Conservation (phyloP, 1,140 invertebrate species). For the Anagrus nilaparvatae region DNA sequence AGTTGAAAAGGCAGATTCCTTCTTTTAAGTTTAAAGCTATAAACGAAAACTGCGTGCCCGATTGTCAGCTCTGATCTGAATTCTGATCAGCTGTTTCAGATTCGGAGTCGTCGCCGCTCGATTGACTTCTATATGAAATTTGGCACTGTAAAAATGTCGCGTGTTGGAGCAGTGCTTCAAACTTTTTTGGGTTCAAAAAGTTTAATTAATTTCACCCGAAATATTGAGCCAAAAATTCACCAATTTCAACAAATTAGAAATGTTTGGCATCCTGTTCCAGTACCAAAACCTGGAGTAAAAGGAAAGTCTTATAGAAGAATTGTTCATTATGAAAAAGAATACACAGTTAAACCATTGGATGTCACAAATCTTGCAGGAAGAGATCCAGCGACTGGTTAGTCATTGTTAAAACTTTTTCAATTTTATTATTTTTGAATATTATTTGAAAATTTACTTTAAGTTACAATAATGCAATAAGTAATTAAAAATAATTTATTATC, state of each 20-base stretch:
- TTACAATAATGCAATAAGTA: background rate
- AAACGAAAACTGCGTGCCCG: no score
- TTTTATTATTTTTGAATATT: background rate
- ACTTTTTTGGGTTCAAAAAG: slow-evolving; percentile 17
- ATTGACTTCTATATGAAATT: no score
- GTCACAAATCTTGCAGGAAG: slow-evolving; percentile 80
- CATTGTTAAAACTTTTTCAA: slow-evolving; percentile 3
- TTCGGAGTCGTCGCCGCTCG: no score
- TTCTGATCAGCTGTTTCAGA: no score
- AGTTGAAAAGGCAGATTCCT: no score
- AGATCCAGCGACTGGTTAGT: slow-evolving; percentile 66
- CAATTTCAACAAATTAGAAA: slow-evolving; percentile 27
- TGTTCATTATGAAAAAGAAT: slow-evolving; percentile 68
- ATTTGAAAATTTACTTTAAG: background rate
- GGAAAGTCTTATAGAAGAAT: slow-evolving; percentile 54
- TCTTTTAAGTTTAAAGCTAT: no score
- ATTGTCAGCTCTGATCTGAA: no score
- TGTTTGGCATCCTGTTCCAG: slow-evolving; percentile 34
- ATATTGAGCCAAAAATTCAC: slow-evolving; percentile 10
- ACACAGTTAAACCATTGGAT: slow-evolving; percentile 76
- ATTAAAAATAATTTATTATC: background rate
- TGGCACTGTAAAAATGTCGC: no score
- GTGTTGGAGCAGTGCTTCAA: slow-evolving; percentile 14
- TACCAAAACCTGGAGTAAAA: slow-evolving; percentile 44
- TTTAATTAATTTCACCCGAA: slow-evolving; percentile 11